Base-by-base conservation (phyloP, 92 coral and sea anemone genomes). In the Galaxea fascicularis region DNA sequence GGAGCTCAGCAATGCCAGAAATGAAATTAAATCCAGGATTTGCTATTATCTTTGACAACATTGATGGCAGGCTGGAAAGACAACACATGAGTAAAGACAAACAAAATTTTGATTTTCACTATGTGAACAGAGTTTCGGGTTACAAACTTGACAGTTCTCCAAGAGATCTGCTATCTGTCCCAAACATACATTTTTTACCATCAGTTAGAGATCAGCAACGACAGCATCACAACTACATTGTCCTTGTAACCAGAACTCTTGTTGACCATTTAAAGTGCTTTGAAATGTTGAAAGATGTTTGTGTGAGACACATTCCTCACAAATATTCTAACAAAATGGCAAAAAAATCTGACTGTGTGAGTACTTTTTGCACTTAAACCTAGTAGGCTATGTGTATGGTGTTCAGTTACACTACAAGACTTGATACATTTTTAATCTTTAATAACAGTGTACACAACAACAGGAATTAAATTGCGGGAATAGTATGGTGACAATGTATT, bases 71-170 rank as follows among this genome's bases (percentile, higher is more conserved):
- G 65, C 58, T 41, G 21, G 82, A 82, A 24, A 69, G 86, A 26
- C 82, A 58, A 31, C 77, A 91, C 60, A 87, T 90, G 94, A 77
- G 89, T 45, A 87, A 56, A 80, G 79, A 41, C 46, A 82, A 77
- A 4, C 94, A n/a, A n/a, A 91, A 58, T 21, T 58, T 58, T 17
- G 66, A 91, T 82, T 60, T 31, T 17, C 64, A 58, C 24, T 58
- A 21, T 17, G 64, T 75, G 26, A 87, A 91, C 84, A 60, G 91
- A 66, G 89, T 91, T 21, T 91, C 94, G 65, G 91, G 91, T 12
- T 20, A 22, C 17, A 81, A 80, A 12, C 83, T 80, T 47, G 66
- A 85, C 53, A 67, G 46, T 64, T 76, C 84, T 62, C 62, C 84
- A 66, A 76, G 56, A 26, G 82, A 86, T 35, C n/a, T 85, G n/a